A percentile compares a stretch with the other conserved stretches of the same genome.
Evolutionary conservation across 2,113 vertebrate genomes (phyloP).

Genomic region (Xenotilapia flavipinnis): DNA sequence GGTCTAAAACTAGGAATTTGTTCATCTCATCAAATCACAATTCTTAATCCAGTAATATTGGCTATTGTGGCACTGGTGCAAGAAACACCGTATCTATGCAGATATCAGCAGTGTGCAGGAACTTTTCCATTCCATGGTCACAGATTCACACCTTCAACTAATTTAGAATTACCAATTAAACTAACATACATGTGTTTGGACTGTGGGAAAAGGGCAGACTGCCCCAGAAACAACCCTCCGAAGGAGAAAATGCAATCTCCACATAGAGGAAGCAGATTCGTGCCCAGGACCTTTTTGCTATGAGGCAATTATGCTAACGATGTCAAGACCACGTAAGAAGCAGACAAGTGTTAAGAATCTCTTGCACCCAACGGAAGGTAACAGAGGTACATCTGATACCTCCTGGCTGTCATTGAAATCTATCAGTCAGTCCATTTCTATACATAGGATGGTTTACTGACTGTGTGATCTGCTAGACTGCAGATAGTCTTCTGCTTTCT

Average conservation of each 20-base stretch:
- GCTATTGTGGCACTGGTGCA: not conserved
- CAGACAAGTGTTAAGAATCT: not conserved
- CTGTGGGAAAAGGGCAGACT: not conserved
- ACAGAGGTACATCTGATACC: not conserved
- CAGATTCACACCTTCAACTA: not conserved
- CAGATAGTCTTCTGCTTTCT: not conserved
- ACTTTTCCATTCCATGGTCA: not conserved
- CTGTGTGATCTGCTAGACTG: constrained; percentile 16
- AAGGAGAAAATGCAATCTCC: not conserved
- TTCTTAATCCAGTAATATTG: not conserved
- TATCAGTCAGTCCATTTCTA: constrained; percentile 35
- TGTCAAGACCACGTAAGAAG: not conserved
- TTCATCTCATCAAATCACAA: not conserved
- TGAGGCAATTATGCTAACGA: not conserved
- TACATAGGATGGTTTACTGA: constrained; percentile 71
- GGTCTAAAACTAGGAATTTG: not conserved
- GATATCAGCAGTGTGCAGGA: not conserved
- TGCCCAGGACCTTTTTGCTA: not conserved
- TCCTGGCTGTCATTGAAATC: not conserved
- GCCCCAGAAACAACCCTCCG: not conserved
- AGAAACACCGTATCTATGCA: not conserved
- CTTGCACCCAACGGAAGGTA: not conserved
- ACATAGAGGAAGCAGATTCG: not conserved
- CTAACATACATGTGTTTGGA: not conserved
- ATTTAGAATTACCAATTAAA: not conserved